Percentiles rank a stretch among this genome's conserved stretches.
Evolutionary conservation across 1,140 invertebrate genomes (phyloP).

Genomic region (Bombus confusus): DNA sequence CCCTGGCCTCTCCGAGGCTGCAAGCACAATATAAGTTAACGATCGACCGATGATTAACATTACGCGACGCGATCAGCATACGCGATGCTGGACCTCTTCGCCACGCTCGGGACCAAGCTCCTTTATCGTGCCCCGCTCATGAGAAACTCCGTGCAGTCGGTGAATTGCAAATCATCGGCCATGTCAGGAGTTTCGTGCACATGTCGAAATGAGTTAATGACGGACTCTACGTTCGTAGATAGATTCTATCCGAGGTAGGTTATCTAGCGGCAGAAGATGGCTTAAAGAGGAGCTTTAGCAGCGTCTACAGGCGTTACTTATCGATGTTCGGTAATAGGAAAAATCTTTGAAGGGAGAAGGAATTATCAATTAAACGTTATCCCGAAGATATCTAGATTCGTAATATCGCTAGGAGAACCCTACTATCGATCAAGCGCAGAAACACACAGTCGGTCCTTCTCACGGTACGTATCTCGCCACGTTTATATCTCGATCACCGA

Average conservation of each 20-base stretch:
- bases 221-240: not conserved
- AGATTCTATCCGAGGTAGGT: not conserved
- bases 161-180: slow-evolving; percentile 42
- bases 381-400: not conserved
- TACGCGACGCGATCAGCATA: slow-evolving; percentile 47
- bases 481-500: not conserved
- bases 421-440: not conserved
- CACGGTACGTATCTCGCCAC: not conserved
- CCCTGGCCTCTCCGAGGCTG: not conserved
- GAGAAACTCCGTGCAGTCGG: slow-evolving; percentile 17
- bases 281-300: not conserved
- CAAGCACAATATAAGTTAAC: slow-evolving; percentile 55
- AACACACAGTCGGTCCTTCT: not conserved
- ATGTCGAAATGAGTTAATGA: slow-evolving; percentile 29
- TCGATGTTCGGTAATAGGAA: not conserved
- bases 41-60: slow-evolving; percentile 46
- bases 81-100: slow-evolving; percentile 2
- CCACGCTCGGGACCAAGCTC: not conserved
- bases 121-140: slow-evolving; percentile 5
- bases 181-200: not conserved
- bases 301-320: not conserved
- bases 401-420: not conserved
- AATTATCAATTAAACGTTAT: no score
- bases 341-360: no score
- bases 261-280: not conserved